These are phyloP conservation scores for Eurytoma adleriae DNA, from an alignment of 2,888 invertebrate genomes.

Conservation along the genomic window DNA sequence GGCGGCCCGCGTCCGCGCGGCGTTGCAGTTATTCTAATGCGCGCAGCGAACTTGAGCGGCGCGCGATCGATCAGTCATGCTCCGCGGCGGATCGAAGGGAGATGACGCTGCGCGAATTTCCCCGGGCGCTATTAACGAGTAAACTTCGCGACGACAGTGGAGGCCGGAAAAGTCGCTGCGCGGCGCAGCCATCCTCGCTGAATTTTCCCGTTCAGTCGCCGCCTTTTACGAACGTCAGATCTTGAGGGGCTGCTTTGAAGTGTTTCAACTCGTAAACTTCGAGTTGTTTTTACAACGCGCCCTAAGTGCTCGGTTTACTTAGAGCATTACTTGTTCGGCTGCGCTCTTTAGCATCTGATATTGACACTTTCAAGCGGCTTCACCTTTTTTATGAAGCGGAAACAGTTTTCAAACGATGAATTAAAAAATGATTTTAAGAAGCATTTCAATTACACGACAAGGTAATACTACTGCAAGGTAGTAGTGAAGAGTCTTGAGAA, in stretches of 20 bases:
- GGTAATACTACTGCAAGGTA: no score
- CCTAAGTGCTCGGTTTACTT: background rate
- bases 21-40: slow-evolving; percentile 21
- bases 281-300: background rate
- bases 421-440: no score
- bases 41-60: background rate
- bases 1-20: background rate
- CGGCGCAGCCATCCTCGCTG: background rate
- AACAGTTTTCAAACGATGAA: no score
- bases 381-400: no score
- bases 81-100: slow-evolving; percentile 8
- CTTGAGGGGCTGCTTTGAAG: background rate
- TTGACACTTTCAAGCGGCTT: no score
- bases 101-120: slow-evolving; percentile 29
- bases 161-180: background rate
- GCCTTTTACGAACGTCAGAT: background rate
- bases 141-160: slow-evolving; percentile 18
- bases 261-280: slow-evolving; percentile 1
- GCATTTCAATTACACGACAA: no score
- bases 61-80: slow-evolving; percentile 21
- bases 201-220: background rate
- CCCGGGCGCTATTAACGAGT: slow-evolving; percentile 29
- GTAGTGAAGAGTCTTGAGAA: no score
- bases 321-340: background rate
- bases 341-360: no score